These are phyloP conservation scores for Thysanoteuthis rhombus DNA, from an alignment of 2,888 invertebrate species.

Conservation along the genomic window DNA sequence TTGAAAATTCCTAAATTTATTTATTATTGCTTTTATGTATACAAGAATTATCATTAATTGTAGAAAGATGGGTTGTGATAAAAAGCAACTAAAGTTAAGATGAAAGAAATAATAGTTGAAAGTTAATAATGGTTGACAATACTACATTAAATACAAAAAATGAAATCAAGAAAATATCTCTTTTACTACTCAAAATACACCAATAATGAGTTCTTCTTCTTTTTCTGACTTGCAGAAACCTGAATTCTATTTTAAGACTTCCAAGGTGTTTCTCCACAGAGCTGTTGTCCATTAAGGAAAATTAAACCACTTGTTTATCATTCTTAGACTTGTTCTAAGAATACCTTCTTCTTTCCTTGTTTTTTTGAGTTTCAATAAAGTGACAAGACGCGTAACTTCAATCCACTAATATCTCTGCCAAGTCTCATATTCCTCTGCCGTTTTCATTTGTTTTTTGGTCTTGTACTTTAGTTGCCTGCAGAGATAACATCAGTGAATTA, in stretches of 20 bases:
- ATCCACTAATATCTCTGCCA: background rate
- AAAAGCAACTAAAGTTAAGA: too few species aligned
- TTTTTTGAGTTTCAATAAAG: background rate
- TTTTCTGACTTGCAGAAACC: background rate
- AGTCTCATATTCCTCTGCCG: background rate
- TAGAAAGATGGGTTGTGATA: too few species aligned
- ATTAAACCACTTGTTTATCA: background rate
- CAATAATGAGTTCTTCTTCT: too few species aligned
- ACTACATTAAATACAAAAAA: too few species aligned
- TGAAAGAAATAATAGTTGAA: too few species aligned
- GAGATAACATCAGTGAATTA: background rate
- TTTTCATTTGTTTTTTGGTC: background rate
- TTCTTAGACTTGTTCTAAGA: background rate
- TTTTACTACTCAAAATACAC: too few species aligned
- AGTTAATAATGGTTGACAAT: too few species aligned
- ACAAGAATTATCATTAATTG: too few species aligned
- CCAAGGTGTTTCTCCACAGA: background rate
- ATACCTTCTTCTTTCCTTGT: background rate
- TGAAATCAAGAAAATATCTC: too few species aligned
- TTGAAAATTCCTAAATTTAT: too few species aligned
- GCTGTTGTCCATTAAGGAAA: background rate
- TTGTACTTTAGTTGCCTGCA: background rate
- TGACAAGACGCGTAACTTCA: background rate
- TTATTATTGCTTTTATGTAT: too few species aligned
- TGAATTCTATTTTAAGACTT: background rate